Evolutionary conservation across 2,113 vertebrate genomes (phyloP).

Genomic region (Equus quagga): DNA sequence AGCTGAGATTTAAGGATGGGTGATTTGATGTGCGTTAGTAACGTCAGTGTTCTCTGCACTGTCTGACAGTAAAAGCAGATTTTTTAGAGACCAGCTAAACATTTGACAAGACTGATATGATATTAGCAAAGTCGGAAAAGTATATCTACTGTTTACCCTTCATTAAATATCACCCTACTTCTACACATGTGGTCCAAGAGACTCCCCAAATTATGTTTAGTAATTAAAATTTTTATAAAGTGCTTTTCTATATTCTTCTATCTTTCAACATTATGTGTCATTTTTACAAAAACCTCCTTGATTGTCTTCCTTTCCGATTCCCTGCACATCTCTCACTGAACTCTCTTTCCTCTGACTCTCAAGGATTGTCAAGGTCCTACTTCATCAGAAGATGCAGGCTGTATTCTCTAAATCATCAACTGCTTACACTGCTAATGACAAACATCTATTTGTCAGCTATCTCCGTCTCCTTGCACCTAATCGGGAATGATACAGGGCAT

Average conservation of each 20-base stretch:
- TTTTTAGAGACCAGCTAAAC: background rate
- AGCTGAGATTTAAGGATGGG: background rate
- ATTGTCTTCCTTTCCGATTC: background rate
- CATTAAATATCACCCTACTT: background rate
- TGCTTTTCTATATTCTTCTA: background rate
- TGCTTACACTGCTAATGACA: background rate
- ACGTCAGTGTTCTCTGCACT: background rate
- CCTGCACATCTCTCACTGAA: background rate
- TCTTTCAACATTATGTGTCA: background rate
- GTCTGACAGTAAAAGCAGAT: background rate
- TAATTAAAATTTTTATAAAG: background rate
- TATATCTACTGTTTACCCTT: background rate
- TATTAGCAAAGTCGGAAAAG: background rate
- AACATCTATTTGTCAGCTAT: background rate
- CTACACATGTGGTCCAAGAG: background rate
- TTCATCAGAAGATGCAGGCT: background rate
- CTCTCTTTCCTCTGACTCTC: background rate
- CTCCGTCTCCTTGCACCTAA: background rate
- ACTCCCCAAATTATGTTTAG: background rate
- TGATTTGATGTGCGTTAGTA: background rate
- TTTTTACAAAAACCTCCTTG: background rate
- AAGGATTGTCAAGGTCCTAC: background rate
- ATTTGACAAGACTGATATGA: background rate
- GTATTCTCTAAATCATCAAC: background rate
- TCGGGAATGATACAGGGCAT: background rate